phyloP scores from a whole-genome alignment of 2,113 vertebrate genomes.

The Dolichotis patagonum region DNA sequence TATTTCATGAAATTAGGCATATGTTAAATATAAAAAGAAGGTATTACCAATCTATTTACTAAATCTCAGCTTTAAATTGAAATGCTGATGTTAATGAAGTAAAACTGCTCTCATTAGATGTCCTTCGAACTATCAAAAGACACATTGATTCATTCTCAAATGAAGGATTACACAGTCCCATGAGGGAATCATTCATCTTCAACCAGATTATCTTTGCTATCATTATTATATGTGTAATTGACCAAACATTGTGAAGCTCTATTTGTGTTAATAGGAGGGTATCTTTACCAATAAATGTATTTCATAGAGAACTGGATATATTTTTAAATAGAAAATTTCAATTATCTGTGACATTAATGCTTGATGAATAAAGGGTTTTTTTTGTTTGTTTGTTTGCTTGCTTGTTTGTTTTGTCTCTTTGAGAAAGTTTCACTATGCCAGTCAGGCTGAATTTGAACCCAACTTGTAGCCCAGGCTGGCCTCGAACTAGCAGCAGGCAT shows the following conservation, averaged over 20 bases:
- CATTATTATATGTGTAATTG: conserved; percentile 78
- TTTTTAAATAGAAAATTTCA: conserved; percentile 82
- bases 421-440: no score
- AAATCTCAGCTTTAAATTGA: conserved; percentile 62
- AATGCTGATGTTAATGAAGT: conserved; percentile 34
- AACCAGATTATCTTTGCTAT: conserved; percentile 69
- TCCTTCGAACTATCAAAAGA: conserved; percentile 30
- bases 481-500: no score
- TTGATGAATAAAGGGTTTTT: not conserved
- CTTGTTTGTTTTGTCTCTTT: no score
- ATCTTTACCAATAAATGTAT: conserved; percentile 84
- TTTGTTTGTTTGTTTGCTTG: no score
- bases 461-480: no score
- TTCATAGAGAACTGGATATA: conserved; percentile 79
- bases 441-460: no score
- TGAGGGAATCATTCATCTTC: conserved; percentile 68
- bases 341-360: conserved; percentile 83
- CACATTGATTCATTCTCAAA: conserved; percentile 34
- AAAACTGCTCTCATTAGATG: conserved; percentile 18
- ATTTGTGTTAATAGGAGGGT: conserved; percentile 80
- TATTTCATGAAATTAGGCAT: not conserved
- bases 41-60: not conserved
- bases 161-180: not conserved
- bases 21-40: not conserved
- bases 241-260: conserved; percentile 62